These are phyloP conservation scores for Oreohelix idahoensis DNA, from an alignment of 1,140 invertebrate genomes.

Conservation along the genomic window DNA sequence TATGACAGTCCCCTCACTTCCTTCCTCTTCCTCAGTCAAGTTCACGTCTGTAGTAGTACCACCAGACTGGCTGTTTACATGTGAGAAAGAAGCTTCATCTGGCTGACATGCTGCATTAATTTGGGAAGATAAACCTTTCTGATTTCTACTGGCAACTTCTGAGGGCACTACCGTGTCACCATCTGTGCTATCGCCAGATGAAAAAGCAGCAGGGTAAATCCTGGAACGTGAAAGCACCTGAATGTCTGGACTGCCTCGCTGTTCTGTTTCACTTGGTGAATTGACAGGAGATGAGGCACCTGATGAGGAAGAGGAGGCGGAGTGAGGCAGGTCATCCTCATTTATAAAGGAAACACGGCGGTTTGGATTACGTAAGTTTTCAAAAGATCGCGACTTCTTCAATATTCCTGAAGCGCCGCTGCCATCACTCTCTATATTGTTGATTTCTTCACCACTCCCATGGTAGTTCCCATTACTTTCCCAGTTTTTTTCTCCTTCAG, in stretches of 20 bases:
- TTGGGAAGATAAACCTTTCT: background rate
- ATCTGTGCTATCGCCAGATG: background rate
- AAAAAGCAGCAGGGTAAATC: constrained; percentile 10
- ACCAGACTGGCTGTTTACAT: constrained; percentile 22
- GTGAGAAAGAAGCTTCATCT: background rate
- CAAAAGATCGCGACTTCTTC: constrained; percentile 44
- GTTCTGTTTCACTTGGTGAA: constrained; percentile 19
- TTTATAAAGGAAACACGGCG: constrained; percentile 39
- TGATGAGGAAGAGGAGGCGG: constrained; percentile 24
- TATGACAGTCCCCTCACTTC: background rate
- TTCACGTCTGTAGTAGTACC: background rate
- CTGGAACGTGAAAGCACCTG: constrained; percentile 1
- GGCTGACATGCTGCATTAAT: background rate
- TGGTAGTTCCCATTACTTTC: background rate
- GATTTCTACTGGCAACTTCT: background rate
- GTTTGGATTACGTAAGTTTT: constrained; percentile 37
- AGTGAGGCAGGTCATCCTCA: constrained; percentile 30
- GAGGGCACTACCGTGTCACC: background rate
- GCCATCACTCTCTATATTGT: background rate
- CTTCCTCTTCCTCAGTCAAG: background rate
- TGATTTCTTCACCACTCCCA: background rate
- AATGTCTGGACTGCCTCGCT: constrained; percentile 38
- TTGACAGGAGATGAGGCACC: background rate
- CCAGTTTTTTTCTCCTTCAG: background rate
- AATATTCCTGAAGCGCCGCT: constrained; percentile 37